Base-by-base conservation (phyloP, 2,888 invertebrate genomes). In the Zaprionus bogoriensis region DNA sequence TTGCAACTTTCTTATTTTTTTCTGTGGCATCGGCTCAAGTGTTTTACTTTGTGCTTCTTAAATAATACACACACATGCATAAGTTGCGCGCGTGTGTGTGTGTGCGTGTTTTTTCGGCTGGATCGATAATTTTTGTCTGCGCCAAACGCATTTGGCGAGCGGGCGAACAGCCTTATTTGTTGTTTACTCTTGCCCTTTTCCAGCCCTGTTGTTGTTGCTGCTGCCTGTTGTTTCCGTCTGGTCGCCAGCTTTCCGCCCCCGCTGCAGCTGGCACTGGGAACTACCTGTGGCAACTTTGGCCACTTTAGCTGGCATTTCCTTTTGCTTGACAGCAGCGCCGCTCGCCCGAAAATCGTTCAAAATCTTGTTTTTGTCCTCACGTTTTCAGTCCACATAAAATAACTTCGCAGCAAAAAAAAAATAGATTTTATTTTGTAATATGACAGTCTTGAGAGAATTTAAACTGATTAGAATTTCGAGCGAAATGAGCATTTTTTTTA, bases 101-200 rank as follows among this genome's bases (percentile, higher is more conserved):
- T 57, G 51, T 57, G 55, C 38, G 41, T 60, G 38, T 54, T 73
- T 76, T 77, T 62, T 67, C 74, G 68, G 63, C 71, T 74, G 83
- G 83, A 86, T 82, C 82, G 82, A 86, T 82, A 86, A 75, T 74
- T 86, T 80, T 77, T 77, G 82, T 86, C 86, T 86, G 79, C 79
- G 63, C 64, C 69, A 75, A 81, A 77, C 81, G 77, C 77, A 77
- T 77, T 77, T 74, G 54, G 44, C 39, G 45, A 22, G 23, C 6
- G 42, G 9, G 14, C 12, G 7, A 9, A 25, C 17, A 9, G 17
- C 28, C 38, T 36, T 36, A 36, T 36, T 36, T 17, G 32, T 36
- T n/a, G n/a, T n/a, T n/a, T 36, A 36, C 32, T n/a, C 2, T 20
- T 39, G 20, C 19, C 10, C 4, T 39, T n/a, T 14, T n/a, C 27